Evolutionary conservation across 2,113 vertebrate species (phyloP), one percentile per base, ranked within the genome.

Genomic region (Varanus komodoensis): DNA sequence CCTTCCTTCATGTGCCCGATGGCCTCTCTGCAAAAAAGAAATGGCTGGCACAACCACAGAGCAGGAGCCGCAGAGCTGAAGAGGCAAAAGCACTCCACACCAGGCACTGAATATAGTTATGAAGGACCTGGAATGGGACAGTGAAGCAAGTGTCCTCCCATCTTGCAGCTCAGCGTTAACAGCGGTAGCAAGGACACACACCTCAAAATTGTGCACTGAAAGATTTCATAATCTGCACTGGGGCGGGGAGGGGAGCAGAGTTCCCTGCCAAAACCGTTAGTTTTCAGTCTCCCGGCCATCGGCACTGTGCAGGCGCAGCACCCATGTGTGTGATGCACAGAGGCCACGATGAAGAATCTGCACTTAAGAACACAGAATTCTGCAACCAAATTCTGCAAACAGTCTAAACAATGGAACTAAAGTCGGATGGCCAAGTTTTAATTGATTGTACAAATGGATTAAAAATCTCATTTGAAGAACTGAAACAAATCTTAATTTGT

Each of bases 1-100:
- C 99, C 99, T 95, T 99, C 98, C 94, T 99, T 99, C 99, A 99
- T 99, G 12, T 97, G 98, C 86, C 97, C 97, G 96, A 98, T 98
- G 88, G 99, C 98, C 84, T 99, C 99, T 96, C 99, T 99, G 95
- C 93, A 95, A 94, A 91, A 61, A 68, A 92, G 71, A 92, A 94
- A 89, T 34, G 80, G 67, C n/a, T 89, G 89, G 86, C 69, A 89
- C 48, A 92, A 77, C 87, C 69, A 73, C 0, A 75, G 2, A 34
- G 87, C 0, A 48, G 88, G 68, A 77, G 11, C 91, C 92, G 81
- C 91, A 88, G 71, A 86, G 91, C 50, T 5, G 4, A 77, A 78
- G 44, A 73, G 54, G 44, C 77, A 44, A 52, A 69, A 80, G 57
- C 57, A 67, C 61, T 7, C 44, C 25, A 75, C 52, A n/a, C 9